Evolutionary conservation across 2,888 invertebrate genomes (phyloP), one percentile per base, ranked within the genome.

Genomic region (Mantis religiosa): DNA sequence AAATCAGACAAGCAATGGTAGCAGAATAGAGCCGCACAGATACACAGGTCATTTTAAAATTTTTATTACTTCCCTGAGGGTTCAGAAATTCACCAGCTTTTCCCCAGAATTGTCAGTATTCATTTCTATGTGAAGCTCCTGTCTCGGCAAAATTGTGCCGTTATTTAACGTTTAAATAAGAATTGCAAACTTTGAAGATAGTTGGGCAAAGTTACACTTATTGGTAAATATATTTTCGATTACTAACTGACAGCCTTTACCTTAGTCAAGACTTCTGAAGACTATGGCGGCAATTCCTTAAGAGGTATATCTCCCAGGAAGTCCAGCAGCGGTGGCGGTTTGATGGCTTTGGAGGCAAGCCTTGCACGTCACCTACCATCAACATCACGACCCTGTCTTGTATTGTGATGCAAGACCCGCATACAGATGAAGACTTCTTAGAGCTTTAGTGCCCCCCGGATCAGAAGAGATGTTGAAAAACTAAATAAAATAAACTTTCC

Each of bases 291-390:
- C 20, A 71, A 20, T 15, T 71, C 12, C 41, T 71, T 81, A 4
- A 28, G 25, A 81, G 86, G 28, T 86, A 81, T 85, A 81, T 86
- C 86, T 28, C 86, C 86, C 86, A 85, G 54, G 85, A 85, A 85
- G 85, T 85, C 28, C 41, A 12, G 15, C 54, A 71, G 54, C 54
- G 15, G 54, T 86, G 81, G 28, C 81, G 54, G 81, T 27, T 54
- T 71, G 86, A 81, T 81, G 25, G 28, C 41, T 81, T 86, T 8
- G 81, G 30, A 81, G 14, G 28, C 54, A 71, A 71, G 54, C 8
- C 54, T 71, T 71, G 6, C 54, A 20, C 54, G 54, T 71, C 54
- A 71, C 54, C 54, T 20, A 71, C 20, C 54, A 71, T 71, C 54
- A 71, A 20, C 20, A 20, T 71, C 54, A 71, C 54, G 54, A 71